Evolutionary conservation across 1,140 invertebrate species (phyloP).

Genomic region (Drosophila tsacasi): DNA sequence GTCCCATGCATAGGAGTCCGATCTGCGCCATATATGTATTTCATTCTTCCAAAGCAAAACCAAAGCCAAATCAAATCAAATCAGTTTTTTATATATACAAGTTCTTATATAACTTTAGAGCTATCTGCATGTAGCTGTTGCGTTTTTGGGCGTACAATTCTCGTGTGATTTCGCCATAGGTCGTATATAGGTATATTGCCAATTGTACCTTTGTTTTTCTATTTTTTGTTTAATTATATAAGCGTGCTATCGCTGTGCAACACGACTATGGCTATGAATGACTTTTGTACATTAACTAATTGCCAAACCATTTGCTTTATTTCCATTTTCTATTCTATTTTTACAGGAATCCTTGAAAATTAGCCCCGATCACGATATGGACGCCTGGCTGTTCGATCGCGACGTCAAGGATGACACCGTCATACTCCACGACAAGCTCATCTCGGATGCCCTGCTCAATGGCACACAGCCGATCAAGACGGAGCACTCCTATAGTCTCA

Average conservation of each 20-base stretch:
- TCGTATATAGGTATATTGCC: conserved; percentile 44
- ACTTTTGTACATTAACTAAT: conserved; percentile 73
- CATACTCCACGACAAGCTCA: conserved; percentile 93
- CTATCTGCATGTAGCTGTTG: conserved; percentile 73
- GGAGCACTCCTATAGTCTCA: conserved; percentile 93
- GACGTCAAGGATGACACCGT: conserved; percentile 86
- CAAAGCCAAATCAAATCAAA: conserved; percentile 20
- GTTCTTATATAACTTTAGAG: conserved; percentile 36
- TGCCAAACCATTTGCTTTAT: conserved; percentile 42
- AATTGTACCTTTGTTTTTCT: conserved; percentile 51
- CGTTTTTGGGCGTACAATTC: conserved; percentile 63
- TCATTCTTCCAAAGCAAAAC: conserved; percentile 1
- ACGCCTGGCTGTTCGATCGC: conserved; percentile 87
- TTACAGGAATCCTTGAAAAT: conserved; percentile 88
- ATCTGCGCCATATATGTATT: conserved; percentile 28
- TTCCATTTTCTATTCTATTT: conserved; percentile 29
- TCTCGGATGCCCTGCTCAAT: conserved; percentile 93
- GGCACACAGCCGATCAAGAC: conserved; percentile 92
- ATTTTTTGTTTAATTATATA: conserved; percentile 70
- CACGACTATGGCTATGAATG: conserved; percentile 62
- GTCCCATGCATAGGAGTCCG: conserved; percentile 28
- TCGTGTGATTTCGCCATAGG: conserved; percentile 68
- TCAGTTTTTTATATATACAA: conserved; percentile 25
- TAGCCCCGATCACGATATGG: conserved; percentile 86
- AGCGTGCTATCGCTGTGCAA: conserved; percentile 68